These are phyloP conservation scores for Musca domestica DNA, from an alignment of 1,140 invertebrate genomes.

Conservation along the genomic window DNA sequence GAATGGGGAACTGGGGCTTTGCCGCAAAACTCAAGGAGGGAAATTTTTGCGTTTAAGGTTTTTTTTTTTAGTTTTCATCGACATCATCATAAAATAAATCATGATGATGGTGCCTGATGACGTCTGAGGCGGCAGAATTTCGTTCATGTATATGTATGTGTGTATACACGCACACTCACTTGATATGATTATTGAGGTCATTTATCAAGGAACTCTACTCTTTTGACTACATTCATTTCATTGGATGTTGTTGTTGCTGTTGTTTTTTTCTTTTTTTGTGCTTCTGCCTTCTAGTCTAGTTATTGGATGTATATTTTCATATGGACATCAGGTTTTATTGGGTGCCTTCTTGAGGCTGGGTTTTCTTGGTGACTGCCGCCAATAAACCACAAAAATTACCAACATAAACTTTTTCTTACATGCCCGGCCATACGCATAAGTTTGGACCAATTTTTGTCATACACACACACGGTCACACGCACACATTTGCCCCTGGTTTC, in stretches of 20 bases:
- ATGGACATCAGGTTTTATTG: too few species aligned
- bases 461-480: too few species aligned
- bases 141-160: not conserved
- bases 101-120: not conserved
- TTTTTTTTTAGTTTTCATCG: not conserved
- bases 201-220: slow-evolving; percentile 21
- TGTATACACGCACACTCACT: not conserved
- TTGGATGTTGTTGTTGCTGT: not conserved
- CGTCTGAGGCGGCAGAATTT: not conserved
- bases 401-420: too few species aligned
- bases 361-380: too few species aligned
- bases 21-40: not conserved
- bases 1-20: too few species aligned
- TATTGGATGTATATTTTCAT: not conserved
- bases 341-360: too few species aligned
- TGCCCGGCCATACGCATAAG: too few species aligned
- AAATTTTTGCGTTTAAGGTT: not conserved
- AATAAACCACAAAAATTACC: too few species aligned
- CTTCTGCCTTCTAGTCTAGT: not conserved
- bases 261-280: not conserved
- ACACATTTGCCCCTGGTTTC: too few species aligned
- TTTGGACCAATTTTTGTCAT: too few species aligned
- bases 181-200: slow-evolving; percentile 1
- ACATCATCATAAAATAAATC: not conserved
- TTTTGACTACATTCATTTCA: not conserved